Percentiles rank a stretch among this genome's conserved stretches.
Conservation (phyloP, 2,113 vertebrate species). For the Stigmatopora nigra region DNA sequence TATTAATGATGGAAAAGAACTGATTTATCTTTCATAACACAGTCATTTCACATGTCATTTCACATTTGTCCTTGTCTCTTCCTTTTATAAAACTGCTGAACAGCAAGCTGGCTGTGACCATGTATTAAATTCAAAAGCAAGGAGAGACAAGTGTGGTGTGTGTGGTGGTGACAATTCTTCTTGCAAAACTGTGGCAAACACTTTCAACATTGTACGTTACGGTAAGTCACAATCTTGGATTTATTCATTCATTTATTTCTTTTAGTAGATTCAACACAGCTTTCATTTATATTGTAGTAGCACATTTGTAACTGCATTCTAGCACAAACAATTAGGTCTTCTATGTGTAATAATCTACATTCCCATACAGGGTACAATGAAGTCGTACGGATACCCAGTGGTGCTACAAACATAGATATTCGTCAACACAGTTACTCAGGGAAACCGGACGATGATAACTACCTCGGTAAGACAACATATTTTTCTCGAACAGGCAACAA, state of each 20-base stretch:
- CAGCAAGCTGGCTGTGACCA: constrained; percentile 99
- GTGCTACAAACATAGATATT: constrained; percentile 95
- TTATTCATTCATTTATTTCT: not conserved
- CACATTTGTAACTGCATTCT: not conserved
- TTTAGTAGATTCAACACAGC: not conserved
- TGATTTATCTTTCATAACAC: not conserved
- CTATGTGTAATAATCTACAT: constrained; percentile 6
- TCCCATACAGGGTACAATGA: constrained; percentile 85
- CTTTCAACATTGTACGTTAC: constrained; percentile 90
- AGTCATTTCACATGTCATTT: too few relatives aligned
- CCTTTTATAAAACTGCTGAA: constrained; percentile 35
- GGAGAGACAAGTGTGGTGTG: constrained; percentile 96
- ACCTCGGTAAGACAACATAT: constrained; percentile 83
- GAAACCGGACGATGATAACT: constrained; percentile 97
- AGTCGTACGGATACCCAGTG: constrained; percentile 91
- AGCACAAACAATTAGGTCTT: not conserved
- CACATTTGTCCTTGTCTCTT: not conserved
- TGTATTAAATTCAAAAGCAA: constrained; percentile 94
- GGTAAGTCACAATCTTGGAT: constrained; percentile 67
- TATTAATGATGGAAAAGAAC: not conserved
- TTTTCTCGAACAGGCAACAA: not conserved
- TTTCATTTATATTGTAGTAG: not conserved
- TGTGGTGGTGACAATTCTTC: constrained; percentile 98
- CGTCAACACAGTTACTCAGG: constrained; percentile 98
- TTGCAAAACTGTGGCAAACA: constrained; percentile 90